phyloP scores from a whole-genome alignment of 2,888 invertebrate genomes.

The Nymphalis c-album region DNA sequence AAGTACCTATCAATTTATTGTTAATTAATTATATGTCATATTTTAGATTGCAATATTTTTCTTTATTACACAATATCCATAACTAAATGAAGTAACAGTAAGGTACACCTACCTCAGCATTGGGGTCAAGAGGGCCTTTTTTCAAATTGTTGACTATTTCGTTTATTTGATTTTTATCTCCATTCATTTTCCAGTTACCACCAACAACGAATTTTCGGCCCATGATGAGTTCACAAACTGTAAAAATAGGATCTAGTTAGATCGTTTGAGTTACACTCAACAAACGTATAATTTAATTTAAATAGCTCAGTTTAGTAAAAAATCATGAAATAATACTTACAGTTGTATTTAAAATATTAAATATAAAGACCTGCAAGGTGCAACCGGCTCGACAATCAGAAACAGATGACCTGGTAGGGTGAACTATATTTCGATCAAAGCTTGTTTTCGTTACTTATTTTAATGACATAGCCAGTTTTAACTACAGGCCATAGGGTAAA shows the following conservation, averaged over 20 bases:
- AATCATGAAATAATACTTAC: constrained; percentile 3
- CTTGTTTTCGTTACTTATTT: constrained; percentile 3
- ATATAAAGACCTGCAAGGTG: not conserved
- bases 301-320: too few relatives aligned
- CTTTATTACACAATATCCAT: too few relatives aligned
- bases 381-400: constrained; percentile 12
- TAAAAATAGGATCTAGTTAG: not conserved
- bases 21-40: too few relatives aligned
- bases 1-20: too few relatives aligned
- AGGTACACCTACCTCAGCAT: constrained; percentile 83
- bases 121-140: constrained; percentile 88
- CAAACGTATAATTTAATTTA: too few relatives aligned
- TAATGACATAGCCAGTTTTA: not conserved
- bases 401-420: constrained; percentile 10
- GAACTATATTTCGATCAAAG: constrained; percentile 12
- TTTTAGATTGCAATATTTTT: too few relatives aligned
- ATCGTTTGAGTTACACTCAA: not conserved
- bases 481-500: constrained; percentile 9
- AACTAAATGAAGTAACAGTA: too few relatives aligned
- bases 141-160: constrained; percentile 90
- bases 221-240: constrained; percentile 69
- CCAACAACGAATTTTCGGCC: constrained; percentile 98
- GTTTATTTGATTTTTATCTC: constrained; percentile 90
- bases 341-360: not conserved
- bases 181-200: constrained; percentile 99